Evolutionary conservation across 2,113 vertebrate genomes (phyloP), one percentile per base, ranked within the genome.

Genomic region (Tachysurus fulvidraco): DNA sequence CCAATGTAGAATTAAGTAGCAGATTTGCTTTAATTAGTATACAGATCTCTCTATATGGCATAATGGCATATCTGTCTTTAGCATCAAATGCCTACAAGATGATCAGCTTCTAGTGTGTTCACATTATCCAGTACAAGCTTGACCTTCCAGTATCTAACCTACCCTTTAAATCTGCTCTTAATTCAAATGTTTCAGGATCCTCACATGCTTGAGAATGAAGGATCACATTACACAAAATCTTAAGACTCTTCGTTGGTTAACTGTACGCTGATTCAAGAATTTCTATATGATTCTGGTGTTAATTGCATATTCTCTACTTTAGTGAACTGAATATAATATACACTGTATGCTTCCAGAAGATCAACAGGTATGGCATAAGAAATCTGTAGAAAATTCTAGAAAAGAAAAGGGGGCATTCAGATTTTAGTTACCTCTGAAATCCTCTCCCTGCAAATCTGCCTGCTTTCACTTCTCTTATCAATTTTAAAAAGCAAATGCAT

Each of bases 11-110:
- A 36, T 36, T 36, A 36, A 36, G 36, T 30, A 54, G 52, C 13
- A 54, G 76, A 54, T 79, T 55, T 79, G 76, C 76, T 55, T 55
- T 79, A 6, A 79, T 79, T 7, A 55, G 76, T 57, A 79, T 79
- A 28, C 76, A 36, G 46, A 46, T 77, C 25, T 16, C 36, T 36
- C 36, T 36, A 36, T 36, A 36, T 36, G n/a, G n/a, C n/a, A n/a
- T n/a, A n/a, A n/a, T n/a, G n/a, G n/a, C n/a, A 36, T 1, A 28
- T 77, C 25, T 41, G 41, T 46, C 9, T 74, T 74, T n/a, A 79
- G 14, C 52, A 30, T 16, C 17, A 21, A 52, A 54, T 79, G 52
- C 54, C 14, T 79, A 54, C 50, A 30, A 57, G 77, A 55, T 1
- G 8, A 79, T 79, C n/a, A 55, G 77, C 16, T 8, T 79, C 77